Conservation (phyloP, 2,113 vertebrate genomes). For the Lophius piscatorius region DNA sequence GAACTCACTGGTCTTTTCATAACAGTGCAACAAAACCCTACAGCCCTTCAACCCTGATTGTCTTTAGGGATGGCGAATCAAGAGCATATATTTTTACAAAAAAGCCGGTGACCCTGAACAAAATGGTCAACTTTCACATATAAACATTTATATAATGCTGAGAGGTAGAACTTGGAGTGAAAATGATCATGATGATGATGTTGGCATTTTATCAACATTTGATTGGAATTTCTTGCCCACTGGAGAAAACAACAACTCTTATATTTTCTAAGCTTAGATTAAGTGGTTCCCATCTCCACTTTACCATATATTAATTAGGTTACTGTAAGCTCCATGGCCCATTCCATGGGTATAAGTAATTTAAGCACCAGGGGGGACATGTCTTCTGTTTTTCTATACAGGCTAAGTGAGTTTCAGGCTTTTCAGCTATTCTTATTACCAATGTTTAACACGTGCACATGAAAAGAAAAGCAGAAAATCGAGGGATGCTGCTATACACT, state of each 20-base stretch:
- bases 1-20: constrained; percentile 16
- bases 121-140: constrained; percentile 12
- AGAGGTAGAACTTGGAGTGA: constrained; percentile 15
- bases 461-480: constrained; percentile 26
- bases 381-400: constrained; percentile 6
- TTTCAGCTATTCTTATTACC: constrained; percentile 25
- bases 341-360: constrained; percentile 12
- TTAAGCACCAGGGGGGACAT: constrained; percentile 10
- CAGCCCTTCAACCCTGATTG: neutral
- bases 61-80: constrained; percentile 8
- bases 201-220: constrained; percentile 30
- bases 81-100: constrained; percentile 20
- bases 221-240: constrained; percentile 14
- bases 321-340: constrained; percentile 38
- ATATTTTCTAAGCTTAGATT: constrained; percentile 32
- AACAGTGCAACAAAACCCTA: constrained; percentile 22
- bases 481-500: constrained; percentile 18
- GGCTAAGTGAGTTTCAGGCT: constrained; percentile 19
- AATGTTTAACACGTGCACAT: constrained; percentile 41
- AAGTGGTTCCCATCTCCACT: constrained; percentile 24
- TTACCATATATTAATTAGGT: constrained; percentile 41
- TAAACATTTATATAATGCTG: neutral
- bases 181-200: constrained; percentile 34
- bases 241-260: constrained; percentile 28
- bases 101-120: neutral